These are phyloP conservation scores for Ruditapes philippinarum DNA, from an alignment of 1,140 invertebrate genomes.

Conservation along the genomic window DNA sequence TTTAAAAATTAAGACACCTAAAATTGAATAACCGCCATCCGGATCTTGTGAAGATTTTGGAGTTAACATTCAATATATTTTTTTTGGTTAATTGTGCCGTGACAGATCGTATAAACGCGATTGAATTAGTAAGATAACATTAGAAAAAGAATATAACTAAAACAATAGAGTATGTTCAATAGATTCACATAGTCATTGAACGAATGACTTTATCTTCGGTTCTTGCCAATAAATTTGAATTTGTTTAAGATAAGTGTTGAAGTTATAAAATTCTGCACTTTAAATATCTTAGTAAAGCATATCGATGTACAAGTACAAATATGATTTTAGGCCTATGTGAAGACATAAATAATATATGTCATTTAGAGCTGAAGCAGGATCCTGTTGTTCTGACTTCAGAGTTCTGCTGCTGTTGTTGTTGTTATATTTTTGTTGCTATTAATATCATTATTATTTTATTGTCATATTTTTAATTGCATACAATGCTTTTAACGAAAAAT, in stretches of 20 bases:
- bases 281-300: no score
- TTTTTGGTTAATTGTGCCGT: conserved; percentile 1
- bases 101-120: background rate
- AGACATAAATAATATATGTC: no score
- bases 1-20: background rate
- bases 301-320: no score
- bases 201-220: background rate
- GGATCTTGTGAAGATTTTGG: conserved; percentile 28
- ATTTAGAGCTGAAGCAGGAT: no score
- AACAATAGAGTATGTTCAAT: background rate
- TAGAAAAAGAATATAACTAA: background rate
- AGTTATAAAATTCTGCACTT: background rate
- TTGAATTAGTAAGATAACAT: conserved; percentile 9
- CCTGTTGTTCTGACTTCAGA: no score
- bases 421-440: no score
- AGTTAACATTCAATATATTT: conserved; percentile 49
- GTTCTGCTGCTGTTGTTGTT: no score
- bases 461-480: no score
- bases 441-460: no score
- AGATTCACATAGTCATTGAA: background rate
- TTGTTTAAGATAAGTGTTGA: conserved; percentile 14
- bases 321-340: no score
- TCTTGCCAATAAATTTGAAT: conserved; percentile 36
- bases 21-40: background rate
- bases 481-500: no score